Base-by-base conservation (phyloP, 2,113 vertebrate genomes). In the Brienomyrus longianalis region DNA sequence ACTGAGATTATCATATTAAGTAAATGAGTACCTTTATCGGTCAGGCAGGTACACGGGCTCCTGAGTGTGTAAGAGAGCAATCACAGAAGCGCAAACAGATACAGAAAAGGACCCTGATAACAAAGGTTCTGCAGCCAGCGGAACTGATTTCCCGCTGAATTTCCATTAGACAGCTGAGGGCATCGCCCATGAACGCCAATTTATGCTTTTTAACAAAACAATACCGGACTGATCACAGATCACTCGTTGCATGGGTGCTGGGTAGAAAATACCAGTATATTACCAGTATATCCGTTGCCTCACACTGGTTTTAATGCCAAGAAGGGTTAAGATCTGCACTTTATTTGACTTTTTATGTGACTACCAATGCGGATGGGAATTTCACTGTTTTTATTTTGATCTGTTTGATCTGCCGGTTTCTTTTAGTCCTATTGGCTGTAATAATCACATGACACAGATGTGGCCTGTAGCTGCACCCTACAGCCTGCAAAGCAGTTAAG, bases 1-100 rank as follows among this genome's bases (percentile, higher is more conserved):
- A 39, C 45, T 47, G 51, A 83, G 17, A 89, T 83, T 77, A 87
- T 56, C 85, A 87, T 70, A 83, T 54, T 52, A 31, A 89, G 85
- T 83, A 89, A 89, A 89, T 83, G 70, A 89, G 51, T 43, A 51
- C 39, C 87, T 89, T 83, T 89, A 89, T 89, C 88, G 27, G 27
- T 51, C 17, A 17, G 27, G 88, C 23, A 77, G 47, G 45, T 23
- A 88, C 85, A 87, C 1, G 35, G 85, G n/a, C 70, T 83, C 27
- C 70, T 19, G 74, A 35, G 74, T 54, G 88, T 89, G 70, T 54
- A 17, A 89, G 48, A 83, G 88, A 56, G 51, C 88, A 89, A 83
- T 89, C 88, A 52, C 23, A 17, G 62, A 77, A 77, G 88, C 17
- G 56, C 87, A 88, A 88, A 89, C 88, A 89, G 88, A 80, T 77